A percentile compares a stretch with the other conserved stretches of the same genome.
phyloP scores from a whole-genome alignment of 2,888 invertebrate species.

The Melieria picta region DNA sequence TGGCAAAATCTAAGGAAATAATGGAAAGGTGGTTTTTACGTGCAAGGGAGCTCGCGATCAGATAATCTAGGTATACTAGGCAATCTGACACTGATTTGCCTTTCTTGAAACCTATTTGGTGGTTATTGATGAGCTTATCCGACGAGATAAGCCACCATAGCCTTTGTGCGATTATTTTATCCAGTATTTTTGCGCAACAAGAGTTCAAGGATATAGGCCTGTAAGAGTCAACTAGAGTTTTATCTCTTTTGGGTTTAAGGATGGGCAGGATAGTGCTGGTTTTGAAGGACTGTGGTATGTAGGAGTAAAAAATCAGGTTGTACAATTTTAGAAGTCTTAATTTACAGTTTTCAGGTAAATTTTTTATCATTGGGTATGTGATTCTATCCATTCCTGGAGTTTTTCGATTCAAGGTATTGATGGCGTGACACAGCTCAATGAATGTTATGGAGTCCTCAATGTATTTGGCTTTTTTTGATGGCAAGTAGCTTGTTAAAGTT shows the following conservation, averaged over 20 bases:
- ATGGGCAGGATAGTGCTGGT: background rate
- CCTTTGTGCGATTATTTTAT: slow-evolving; percentile 3
- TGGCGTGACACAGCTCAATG: too few species aligned
- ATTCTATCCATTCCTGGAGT: too few species aligned
- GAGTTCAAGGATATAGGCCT: background rate
- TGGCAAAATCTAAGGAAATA: background rate
- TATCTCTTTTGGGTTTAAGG: background rate
- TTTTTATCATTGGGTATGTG: too few species aligned
- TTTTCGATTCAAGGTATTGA: too few species aligned
- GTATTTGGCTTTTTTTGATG: too few species aligned
- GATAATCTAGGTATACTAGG: slow-evolving; percentile 3
- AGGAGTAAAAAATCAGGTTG: too few species aligned
- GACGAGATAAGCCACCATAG: background rate
- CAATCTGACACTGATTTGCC: background rate
- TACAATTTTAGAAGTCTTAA: too few species aligned
- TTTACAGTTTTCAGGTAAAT: too few species aligned
- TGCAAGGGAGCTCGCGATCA: background rate
- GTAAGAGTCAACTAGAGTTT: background rate
- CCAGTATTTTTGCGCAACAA: background rate
- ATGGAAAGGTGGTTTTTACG: background rate
- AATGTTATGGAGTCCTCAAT: too few species aligned
- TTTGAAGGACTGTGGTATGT: too few species aligned
- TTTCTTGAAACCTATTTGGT: background rate
- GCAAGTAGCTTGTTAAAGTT: too few species aligned
- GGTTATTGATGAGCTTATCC: too few species aligned